Base-by-base conservation (phyloP, 2,888 invertebrate genomes). In the Orthosia gothica region DNA sequence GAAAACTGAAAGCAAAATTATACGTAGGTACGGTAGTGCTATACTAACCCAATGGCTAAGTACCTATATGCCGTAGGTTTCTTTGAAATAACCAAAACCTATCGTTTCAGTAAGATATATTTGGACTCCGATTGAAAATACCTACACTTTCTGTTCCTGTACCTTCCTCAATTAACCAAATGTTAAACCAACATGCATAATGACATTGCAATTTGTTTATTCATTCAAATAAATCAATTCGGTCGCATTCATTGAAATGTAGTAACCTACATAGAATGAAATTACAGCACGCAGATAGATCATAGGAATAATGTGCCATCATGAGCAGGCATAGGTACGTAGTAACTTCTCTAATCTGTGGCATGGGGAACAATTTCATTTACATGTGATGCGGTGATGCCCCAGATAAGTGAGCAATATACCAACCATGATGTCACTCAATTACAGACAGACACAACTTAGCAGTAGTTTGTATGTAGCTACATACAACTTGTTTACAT, bases 391-490 rank as follows among this genome's bases (percentile, higher is more conserved):
- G 55, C 47, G 40, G 52, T 64, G 71, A 45, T 79, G 54, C 13
- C 63, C 72, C 59, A 84, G 52, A 54, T 68, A 49, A 57, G 59
- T 68, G 64, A 49, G 52, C 63, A 58, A 57, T 70, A 76, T 70
- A 75, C 62, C 55, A 64, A 62, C 63, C 62, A 70, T 81, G 85
- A 84, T 70, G 69, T 85, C 85, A 81, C 55, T 61, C 68, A 70
- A 65, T 81, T 70, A 80, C 73, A 47, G 62, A n/a, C 62, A 59
- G 45, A 63, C 32, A n/a, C 52, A 40, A 54, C 54, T 65, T 55
- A 45, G 18, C 49, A 59, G 26, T 45, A 59, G 15, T 45, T 45
- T 15, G 12, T 59, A 40, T 2, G 26, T 49, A 32, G 16, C n/a
- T 32, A 18, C 15, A 20, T 47, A 18, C 18, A 74, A 50, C 26